A percentile compares a stretch with the other conserved stretches of the same genome.
Evolutionary conservation across 2,113 vertebrate species (phyloP).

Genomic region (Hemichromis elongatus): DNA sequence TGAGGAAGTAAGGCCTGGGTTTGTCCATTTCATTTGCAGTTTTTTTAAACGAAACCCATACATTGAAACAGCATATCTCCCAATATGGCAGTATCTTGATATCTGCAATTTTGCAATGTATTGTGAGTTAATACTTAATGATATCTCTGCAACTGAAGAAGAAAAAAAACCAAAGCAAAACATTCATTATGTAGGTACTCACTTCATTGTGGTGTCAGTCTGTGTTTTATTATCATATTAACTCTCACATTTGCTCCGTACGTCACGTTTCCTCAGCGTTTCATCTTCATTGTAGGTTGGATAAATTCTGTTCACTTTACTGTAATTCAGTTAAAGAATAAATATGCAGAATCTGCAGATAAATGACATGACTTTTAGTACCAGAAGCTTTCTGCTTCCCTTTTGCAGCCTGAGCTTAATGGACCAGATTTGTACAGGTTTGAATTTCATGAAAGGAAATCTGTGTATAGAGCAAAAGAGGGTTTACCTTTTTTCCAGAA

Average conservation of each 20-base stretch:
- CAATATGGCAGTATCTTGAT: neutral
- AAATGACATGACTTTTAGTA: neutral
- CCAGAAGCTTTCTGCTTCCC: neutral
- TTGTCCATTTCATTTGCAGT: neutral
- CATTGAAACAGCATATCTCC: neutral
- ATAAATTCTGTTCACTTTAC: neutral
- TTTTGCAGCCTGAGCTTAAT: neutral
- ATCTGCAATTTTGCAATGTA: neutral
- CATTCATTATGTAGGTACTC: neutral
- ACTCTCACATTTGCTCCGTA: accelerated
- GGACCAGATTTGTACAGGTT: neutral
- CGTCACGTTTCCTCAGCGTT: neutral
- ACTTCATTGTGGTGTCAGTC: neutral
- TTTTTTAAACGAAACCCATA: accelerated
- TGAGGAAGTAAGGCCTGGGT: neutral
- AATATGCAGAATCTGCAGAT: neutral
- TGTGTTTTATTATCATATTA: neutral
- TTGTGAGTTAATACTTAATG: neutral
- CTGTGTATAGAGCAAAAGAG: neutral
- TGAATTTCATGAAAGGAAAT: neutral
- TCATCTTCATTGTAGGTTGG: accelerated
- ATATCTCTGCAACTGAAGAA: neutral
- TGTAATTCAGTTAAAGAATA: neutral
- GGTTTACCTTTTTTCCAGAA: neutral
- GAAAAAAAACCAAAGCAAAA: neutral